These are phyloP conservation scores for Drosophila mettleri DNA, from an alignment of 2,888 invertebrate species.

Conservation along the genomic window DNA sequence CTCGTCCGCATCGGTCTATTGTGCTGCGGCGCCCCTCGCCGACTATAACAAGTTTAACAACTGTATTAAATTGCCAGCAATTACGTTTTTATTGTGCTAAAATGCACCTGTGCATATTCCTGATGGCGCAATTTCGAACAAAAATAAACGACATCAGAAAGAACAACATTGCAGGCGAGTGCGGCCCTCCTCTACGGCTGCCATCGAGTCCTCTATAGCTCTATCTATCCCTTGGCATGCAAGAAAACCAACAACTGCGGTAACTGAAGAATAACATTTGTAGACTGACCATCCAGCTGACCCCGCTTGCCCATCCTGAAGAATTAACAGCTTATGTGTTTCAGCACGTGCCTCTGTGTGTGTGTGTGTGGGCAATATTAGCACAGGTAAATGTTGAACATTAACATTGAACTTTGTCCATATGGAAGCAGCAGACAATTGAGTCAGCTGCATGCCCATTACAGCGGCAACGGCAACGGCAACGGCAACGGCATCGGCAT, in stretches of 20 bases:
- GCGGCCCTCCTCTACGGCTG: neutral
- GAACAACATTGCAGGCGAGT: conserved; percentile 68
- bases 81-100: conserved; percentile 82
- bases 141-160: conserved; percentile 80
- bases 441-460: conserved; percentile 26
- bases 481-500: conserved; percentile 11
- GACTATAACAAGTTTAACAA: conserved; percentile 64
- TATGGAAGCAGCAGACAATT: conserved; percentile 47
- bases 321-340: conserved; percentile 49
- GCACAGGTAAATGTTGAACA: conserved; percentile 79
- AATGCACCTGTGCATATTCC: conserved; percentile 82
- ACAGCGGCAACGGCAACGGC: conserved; percentile 22
- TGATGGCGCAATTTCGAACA: conserved; percentile 82
- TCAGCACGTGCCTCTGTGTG: conserved; percentile 16
- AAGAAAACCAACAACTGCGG: conserved; percentile 77
- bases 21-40: neutral
- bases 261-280: conserved; percentile 73
- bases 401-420: conserved; percentile 79
- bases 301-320: conserved; percentile 1
- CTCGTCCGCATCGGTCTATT: neutral
- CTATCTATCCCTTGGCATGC: conserved; percentile 9
- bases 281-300: conserved; percentile 17
- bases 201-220: neutral
- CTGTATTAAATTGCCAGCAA: conserved; percentile 78
- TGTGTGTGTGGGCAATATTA: conserved; percentile 69